Evolutionary conservation across 2,113 vertebrate species (phyloP), one percentile per base, ranked within the genome.

Genomic region (Hyaena hyaena): DNA sequence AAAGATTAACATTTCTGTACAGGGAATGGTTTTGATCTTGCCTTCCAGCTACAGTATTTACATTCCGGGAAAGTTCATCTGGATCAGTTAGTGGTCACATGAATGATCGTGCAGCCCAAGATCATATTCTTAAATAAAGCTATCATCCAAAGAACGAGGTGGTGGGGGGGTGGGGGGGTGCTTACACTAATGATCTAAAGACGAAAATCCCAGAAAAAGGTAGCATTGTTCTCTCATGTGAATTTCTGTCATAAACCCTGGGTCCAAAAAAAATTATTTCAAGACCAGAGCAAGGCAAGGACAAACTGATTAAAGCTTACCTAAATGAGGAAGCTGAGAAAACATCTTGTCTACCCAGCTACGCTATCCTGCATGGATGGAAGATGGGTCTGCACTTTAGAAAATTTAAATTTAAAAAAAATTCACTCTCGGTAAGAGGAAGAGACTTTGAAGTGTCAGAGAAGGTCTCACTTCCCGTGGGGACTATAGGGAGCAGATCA

Each of bases 1-100:
- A 66, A 45, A 88, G 82, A 93, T 50, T 43, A 86, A 71, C 63
- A 69, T 92, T 86, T 88, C 86, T 91, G 23, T 55, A 15, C 23
- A 33, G 33, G 31, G 95, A 65, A 89, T 71, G 63, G 79, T 90
- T 96, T 95, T 92, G 83, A 86, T 74, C 79, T 79, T 79, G 45
- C 19, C 90, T 96, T 94, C 48, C 45, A 86, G 61, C 23, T 43
- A 11, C 63, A 61, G 79, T 53, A 71, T 86, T 95, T 96, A 63
- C 63, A 87, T 58, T 91, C 79, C 80, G 76, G 48, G n/a, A 73
- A 92, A 79, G 74, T 86, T 80, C 79, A 88, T 80, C 35, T 97
- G 90, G 31, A 39, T 84, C 58, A 65, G 17, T 88, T 68, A 79
- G 68, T 93, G 74, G 58, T 95, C 71, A 61, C 55, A 68, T 76